Conservation (phyloP, 2,888 invertebrate genomes). For the Euphydryas editha region DNA sequence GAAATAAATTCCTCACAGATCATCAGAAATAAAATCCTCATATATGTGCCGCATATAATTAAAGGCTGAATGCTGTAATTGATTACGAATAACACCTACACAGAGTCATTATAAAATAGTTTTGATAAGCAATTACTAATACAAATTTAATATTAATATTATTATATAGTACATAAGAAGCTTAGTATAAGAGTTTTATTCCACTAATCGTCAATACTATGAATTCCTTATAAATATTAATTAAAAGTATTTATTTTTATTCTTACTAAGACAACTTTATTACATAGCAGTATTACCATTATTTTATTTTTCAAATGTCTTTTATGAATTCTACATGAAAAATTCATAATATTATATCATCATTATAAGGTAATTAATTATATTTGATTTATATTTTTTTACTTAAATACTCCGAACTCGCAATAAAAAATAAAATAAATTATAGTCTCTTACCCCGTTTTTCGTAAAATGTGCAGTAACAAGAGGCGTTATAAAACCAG, state of each 20-base stretch:
- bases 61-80: background rate
- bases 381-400: background rate
- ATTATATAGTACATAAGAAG: background rate
- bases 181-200: background rate
- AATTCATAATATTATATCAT: slow-evolving; percentile 10
- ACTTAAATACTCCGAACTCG: background rate
- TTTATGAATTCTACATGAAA: slow-evolving; percentile 13
- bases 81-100: background rate
- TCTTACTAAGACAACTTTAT: background rate
- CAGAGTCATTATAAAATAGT: background rate
- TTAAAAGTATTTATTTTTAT: background rate
- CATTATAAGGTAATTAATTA: background rate
- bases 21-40: background rate
- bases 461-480: slow-evolving; percentile 87
- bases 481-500: slow-evolving; percentile 89
- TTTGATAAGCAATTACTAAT: background rate
- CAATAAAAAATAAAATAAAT: background rate
- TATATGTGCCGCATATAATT: background rate
- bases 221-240: slow-evolving; percentile 10
- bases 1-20: background rate
- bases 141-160: background rate
- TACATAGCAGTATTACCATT: slow-evolving; percentile 22
- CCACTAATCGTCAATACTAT: background rate
- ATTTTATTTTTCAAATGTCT: slow-evolving; percentile 21
- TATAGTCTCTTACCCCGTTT: slow-evolving; percentile 73